phyloP scores from a whole-genome alignment of 2,113 vertebrate genomes.

The Micronisus gabar region DNA sequence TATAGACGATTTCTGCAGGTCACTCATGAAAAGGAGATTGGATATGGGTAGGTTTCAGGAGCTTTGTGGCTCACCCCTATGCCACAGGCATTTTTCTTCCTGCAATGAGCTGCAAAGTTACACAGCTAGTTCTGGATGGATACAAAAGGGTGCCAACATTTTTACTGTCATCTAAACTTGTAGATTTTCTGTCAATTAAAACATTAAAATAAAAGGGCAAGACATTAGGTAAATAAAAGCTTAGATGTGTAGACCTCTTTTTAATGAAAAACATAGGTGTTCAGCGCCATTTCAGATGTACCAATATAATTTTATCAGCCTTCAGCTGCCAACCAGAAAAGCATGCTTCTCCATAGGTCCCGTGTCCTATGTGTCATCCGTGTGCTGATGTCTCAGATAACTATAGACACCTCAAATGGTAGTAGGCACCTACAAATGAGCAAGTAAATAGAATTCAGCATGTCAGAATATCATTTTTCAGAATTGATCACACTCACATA shows the following conservation, averaged over 20 bases:
- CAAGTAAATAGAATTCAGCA: not conserved
- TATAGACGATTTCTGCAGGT: not conserved
- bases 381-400: not conserved
- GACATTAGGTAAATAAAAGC: not conserved
- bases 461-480: not conserved
- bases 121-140: not conserved
- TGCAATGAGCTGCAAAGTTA: not conserved
- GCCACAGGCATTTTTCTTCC: not conserved
- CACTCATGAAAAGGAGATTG: not conserved
- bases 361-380: too few relatives aligned
- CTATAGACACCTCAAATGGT: not conserved
- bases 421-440: not conserved
- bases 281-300: not conserved
- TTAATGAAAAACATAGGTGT: not conserved
- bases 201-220: not conserved
- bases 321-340: not conserved
- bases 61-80: not conserved
- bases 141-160: not conserved
- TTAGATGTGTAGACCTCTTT: not conserved
- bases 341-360: not conserved
- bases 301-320: not conserved
- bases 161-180: not conserved
- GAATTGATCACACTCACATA: rapidly evolving
- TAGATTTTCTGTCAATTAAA: not conserved
- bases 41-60: not conserved